Percentiles rank a stretch among this genome's conserved stretches.
These are phyloP conservation scores for Leucoptera coffeella DNA, from an alignment of 2,888 invertebrate genomes.

Conservation along the genomic window DNA sequence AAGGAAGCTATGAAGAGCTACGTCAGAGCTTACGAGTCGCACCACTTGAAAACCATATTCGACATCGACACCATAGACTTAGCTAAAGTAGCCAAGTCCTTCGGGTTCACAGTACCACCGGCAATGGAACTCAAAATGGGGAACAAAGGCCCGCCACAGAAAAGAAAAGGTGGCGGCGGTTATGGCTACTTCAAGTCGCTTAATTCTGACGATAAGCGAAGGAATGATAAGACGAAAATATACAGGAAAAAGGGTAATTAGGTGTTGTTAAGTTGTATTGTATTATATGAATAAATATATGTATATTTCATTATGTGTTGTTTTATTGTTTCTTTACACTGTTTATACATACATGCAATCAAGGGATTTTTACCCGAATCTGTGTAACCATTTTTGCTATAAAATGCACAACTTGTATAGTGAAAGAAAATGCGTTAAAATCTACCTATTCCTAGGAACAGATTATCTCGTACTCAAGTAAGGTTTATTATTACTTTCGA, in stretches of 20 bases:
- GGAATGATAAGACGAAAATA: conserved; percentile 52
- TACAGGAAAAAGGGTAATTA: conserved; percentile 56
- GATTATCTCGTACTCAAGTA: too few relatives aligned
- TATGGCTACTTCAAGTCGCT: conserved; percentile 70
- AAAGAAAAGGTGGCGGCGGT: conserved; percentile 74
- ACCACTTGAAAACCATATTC: conserved; percentile 90
- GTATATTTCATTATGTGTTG: too few relatives aligned
- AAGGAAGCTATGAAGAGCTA: conserved; percentile 97
- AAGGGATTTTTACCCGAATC: too few relatives aligned
- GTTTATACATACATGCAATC: too few relatives aligned
- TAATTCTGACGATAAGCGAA: conserved; percentile 47
- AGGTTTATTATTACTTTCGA: too few relatives aligned
- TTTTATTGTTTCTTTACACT: too few relatives aligned
- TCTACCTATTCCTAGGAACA: too few relatives aligned
- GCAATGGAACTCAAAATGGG: conserved; percentile 72
- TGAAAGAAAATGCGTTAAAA: too few relatives aligned
- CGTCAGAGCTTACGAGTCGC: conserved; percentile 93
- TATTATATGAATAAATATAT: too few relatives aligned
- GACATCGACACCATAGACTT: conserved; percentile 89
- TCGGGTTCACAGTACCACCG: conserved; percentile 95
- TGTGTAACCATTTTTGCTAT: too few relatives aligned
- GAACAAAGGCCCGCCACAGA: conserved; percentile 57
- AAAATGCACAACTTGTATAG: too few relatives aligned
- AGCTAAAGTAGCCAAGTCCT: conserved; percentile 81
- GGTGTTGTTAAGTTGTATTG: too few relatives aligned